phyloP scores from a whole-genome alignment of 2,888 invertebrate genomes.

The Nysson spinosus region DNA sequence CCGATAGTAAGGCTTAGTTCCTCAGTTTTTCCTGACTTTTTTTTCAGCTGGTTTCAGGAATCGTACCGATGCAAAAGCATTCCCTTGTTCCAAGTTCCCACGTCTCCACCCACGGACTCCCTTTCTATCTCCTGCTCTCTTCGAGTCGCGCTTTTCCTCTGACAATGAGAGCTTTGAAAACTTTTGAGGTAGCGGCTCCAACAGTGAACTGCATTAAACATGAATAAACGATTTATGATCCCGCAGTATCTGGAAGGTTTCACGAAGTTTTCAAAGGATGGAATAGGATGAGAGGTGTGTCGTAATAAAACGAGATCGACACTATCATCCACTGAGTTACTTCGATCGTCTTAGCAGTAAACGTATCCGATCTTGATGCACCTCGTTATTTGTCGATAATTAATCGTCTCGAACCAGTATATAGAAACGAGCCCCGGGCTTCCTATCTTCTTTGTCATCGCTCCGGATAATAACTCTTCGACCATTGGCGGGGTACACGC shows the following conservation, averaged over 20 bases:
- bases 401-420: conserved; percentile 62
- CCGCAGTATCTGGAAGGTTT: conserved; percentile 43
- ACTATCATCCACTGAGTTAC: conserved; percentile 22
- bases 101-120: conserved; percentile 47
- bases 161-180: conserved; percentile 67
- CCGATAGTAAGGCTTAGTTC: conserved; percentile 24
- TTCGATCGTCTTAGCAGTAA: conserved; percentile 26
- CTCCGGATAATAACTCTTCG: conserved; percentile 65
- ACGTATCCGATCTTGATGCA: conserved; percentile 47
- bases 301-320: conserved; percentile 43
- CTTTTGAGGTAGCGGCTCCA: conserved; percentile 54
- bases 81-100: conserved; percentile 73
- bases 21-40: conserved; percentile 44
- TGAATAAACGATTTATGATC: conserved; percentile 74
- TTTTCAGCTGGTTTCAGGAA: conserved; percentile 66
- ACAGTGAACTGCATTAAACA: conserved; percentile 72
- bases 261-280: background rate
- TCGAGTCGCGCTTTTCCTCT: conserved; percentile 59
- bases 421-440: conserved; percentile 37
- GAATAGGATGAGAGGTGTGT: conserved; percentile 7
- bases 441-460: conserved; percentile 72
- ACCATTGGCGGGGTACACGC: conserved; percentile 45
- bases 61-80: conserved; percentile 75
- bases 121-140: too few species aligned
- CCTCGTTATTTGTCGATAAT: conserved; percentile 65